These are phyloP conservation scores for Chromis chromis DNA, from an alignment of 2,797 vertebrate species.

Conservation along the genomic window DNA sequence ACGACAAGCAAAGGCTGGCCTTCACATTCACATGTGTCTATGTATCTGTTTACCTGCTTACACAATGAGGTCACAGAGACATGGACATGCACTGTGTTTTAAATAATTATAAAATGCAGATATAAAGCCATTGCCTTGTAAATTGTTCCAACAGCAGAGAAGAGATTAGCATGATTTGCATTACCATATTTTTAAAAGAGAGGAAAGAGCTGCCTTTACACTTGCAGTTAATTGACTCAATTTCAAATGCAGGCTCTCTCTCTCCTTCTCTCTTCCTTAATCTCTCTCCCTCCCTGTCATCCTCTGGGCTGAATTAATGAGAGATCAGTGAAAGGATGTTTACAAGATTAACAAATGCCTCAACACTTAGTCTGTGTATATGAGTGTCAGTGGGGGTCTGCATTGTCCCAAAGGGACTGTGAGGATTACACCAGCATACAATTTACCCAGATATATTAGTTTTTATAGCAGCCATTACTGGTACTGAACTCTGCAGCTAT, in stretches of 20 bases:
- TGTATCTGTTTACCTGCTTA: neutral
- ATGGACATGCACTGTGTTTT: slow-evolving; percentile 5
- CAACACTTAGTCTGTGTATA: slow-evolving; percentile 61
- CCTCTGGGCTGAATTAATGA: slow-evolving; percentile 77
- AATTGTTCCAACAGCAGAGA: slow-evolving; percentile 41
- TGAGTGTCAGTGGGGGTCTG: slow-evolving; percentile 48
- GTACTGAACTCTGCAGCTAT: slow-evolving; percentile 4
- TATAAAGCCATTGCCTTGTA: slow-evolving; percentile 12
- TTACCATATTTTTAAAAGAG: slow-evolving; percentile 54
- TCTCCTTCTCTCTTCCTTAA: slow-evolving; percentile 14
- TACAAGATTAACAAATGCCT: slow-evolving; percentile 78
- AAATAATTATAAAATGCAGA: slow-evolving; percentile 39
- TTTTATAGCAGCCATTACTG: slow-evolving; percentile 20
- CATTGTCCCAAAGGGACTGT: slow-evolving; percentile 54
- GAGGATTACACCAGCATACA: slow-evolving; percentile 48
- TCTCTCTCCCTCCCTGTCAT: slow-evolving; percentile 42
- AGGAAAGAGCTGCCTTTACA: slow-evolving; percentile 44
- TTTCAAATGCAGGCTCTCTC: slow-evolving; percentile 44
- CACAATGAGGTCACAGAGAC: slow-evolving; percentile 27
- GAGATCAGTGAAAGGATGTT: slow-evolving; percentile 75
- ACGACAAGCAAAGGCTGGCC: neutral
- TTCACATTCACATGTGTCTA: neutral
- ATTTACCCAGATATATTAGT: slow-evolving; percentile 37
- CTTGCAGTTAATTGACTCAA: slow-evolving; percentile 57
- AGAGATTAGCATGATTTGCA: slow-evolving; percentile 43